A percentile compares a stretch with the other conserved stretches of the same genome.
phyloP scores from a whole-genome alignment of 2,113 vertebrate species.

The Isichthys henryi region DNA sequence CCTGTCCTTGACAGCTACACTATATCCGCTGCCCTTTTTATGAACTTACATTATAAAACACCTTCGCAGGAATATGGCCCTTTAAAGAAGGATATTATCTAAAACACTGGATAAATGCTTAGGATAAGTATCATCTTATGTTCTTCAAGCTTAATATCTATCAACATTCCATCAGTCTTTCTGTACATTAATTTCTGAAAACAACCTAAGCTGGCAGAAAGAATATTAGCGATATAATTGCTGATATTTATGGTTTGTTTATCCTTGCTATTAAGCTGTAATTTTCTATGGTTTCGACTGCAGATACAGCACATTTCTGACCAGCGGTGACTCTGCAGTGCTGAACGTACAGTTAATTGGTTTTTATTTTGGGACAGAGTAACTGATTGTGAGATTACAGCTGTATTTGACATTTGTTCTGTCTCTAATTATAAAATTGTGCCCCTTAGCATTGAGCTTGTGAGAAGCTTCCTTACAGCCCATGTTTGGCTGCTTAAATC shows the following conservation, averaged over 20 bases:
- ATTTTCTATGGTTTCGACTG: not conserved
- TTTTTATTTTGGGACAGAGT: not conserved
- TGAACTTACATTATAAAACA: not conserved
- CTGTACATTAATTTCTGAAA: not conserved
- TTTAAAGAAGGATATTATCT: not conserved
- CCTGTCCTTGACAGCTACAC: not conserved
- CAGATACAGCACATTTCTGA: not conserved
- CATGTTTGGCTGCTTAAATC: not conserved
- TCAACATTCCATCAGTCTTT: not conserved
- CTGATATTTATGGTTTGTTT: not conserved
- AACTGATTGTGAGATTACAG: not conserved
- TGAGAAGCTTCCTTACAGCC: not conserved
- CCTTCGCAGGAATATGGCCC: not conserved
- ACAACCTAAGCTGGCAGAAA: not conserved
- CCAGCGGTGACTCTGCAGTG: not conserved
- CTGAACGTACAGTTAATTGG: not conserved
- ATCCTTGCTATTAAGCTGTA: not conserved
- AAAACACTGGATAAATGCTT: not conserved
- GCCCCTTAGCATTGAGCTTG: not conserved
- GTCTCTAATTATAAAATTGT: not conserved
- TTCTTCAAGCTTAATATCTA: not conserved
- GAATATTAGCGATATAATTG: not conserved
- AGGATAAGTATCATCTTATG: not conserved
- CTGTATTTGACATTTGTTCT: not conserved
- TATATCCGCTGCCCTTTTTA: not conserved